Conservation (phyloP, 2,797 vertebrate species). For the Rhynchotus rufescens region DNA sequence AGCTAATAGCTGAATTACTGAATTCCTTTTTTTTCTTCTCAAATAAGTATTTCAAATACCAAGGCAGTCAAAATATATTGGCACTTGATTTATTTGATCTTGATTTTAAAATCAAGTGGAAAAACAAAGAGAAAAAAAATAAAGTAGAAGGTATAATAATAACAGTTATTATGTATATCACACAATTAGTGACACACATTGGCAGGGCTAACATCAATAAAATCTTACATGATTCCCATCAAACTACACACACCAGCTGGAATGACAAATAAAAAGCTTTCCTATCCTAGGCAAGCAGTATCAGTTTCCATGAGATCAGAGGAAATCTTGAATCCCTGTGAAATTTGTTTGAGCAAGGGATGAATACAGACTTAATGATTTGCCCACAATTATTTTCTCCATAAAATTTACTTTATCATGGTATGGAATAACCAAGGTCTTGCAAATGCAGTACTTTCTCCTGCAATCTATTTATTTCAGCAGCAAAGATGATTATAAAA, state of each 20-base stretch:
- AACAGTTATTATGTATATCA: not conserved
- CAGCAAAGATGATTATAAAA: constrained; percentile 16
- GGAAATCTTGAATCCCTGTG: not conserved
- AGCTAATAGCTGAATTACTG: not conserved
- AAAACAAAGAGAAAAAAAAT: not conserved
- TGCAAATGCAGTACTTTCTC: not conserved
- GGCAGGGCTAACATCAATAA: not conserved
- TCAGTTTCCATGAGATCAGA: not conserved
- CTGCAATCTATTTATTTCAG: constrained; percentile 3
- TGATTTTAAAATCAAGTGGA: not conserved
- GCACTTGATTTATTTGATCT: not conserved
- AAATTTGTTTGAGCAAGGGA: not conserved
- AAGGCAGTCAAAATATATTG: not conserved
- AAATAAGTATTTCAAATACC: not conserved
- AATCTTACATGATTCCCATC: not conserved
- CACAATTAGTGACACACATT: not conserved
- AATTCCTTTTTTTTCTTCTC: not conserved
- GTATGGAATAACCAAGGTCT: not conserved
- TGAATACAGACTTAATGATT: not conserved
- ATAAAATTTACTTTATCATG: not conserved
- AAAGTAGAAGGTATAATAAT: not conserved
- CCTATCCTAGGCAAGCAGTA: not conserved
- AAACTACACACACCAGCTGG: not conserved
- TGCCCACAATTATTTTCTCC: not conserved
- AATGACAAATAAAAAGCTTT: not conserved